These are phyloP conservation scores for Brachyhypopomus gauderio DNA, from an alignment of 2,113 vertebrate genomes.

Conservation along the genomic window DNA sequence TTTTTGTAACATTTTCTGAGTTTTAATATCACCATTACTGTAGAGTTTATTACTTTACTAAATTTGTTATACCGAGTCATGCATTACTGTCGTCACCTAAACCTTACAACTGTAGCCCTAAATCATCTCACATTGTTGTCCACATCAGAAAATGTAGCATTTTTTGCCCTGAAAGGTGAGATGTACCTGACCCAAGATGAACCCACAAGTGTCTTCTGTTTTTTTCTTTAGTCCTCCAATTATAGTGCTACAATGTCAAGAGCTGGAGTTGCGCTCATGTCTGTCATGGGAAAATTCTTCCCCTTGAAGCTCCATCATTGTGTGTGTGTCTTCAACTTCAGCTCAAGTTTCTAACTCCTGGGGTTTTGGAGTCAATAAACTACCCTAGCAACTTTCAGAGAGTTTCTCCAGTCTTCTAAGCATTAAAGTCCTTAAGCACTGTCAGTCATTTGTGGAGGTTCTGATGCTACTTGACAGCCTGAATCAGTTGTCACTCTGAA, in stretches of 20 bases:
- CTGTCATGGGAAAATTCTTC: constrained; percentile 37
- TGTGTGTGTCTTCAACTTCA: constrained; percentile 1
- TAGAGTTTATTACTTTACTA: too few relatives aligned
- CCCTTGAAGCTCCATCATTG: constrained; percentile 27
- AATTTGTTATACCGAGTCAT: too few relatives aligned
- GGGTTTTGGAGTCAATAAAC: constrained; percentile 18
- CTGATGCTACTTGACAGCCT: background rate
- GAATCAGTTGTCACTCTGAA: constrained; percentile 9
- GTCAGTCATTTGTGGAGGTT: background rate
- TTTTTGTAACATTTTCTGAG: too few relatives aligned
- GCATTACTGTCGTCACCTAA: too few relatives aligned
- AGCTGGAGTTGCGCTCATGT: constrained; percentile 6
- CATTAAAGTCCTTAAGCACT: background rate
- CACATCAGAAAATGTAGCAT: background rate
- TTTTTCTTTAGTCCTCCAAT: constrained; percentile 28
- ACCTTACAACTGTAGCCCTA: too few relatives aligned
- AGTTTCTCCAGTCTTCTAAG: background rate
- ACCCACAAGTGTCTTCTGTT: constrained; percentile 21
- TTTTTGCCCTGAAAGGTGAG: constrained; percentile 15
- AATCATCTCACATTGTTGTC: background rate
- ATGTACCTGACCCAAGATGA: constrained; percentile 28
- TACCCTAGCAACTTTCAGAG: background rate
- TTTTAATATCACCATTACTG: too few relatives aligned
- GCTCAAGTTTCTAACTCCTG: constrained; percentile 40
- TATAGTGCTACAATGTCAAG: constrained; percentile 31